Percentiles rank a stretch among this genome's conserved stretches.
Conservation (phyloP, 1,140 invertebrate genomes). For the Drosophila nebulosa region DNA sequence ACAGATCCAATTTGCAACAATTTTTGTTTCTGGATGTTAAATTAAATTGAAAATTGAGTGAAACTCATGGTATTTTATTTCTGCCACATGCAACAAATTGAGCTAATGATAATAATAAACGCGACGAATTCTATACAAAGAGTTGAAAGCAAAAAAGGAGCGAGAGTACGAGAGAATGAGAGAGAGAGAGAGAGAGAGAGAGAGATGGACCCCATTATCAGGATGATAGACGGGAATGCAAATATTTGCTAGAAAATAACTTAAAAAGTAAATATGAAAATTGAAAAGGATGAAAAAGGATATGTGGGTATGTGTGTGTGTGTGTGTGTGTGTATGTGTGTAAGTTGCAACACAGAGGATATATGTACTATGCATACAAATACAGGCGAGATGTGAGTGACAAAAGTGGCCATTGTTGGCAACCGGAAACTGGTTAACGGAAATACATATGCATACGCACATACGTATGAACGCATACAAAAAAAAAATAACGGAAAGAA, state of each 20-base stretch:
- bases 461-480: not conserved
- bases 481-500: not conserved
- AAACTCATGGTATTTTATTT: not conserved
- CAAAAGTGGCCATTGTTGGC: slow-evolving; percentile 40
- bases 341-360: not conserved
- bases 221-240: slow-evolving; percentile 14
- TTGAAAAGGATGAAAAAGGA: slow-evolving; percentile 32
- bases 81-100: slow-evolving; percentile 20
- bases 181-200: not conserved
- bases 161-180: no score
- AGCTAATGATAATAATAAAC: slow-evolving; percentile 33
- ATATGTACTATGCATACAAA: not conserved
- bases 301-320: not conserved
- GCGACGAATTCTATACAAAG: not conserved
- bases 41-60: slow-evolving; percentile 50
- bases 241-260: slow-evolving; percentile 65
- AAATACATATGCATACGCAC: not conserved
- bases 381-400: slow-evolving; percentile 11
- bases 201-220: slow-evolving; percentile 26
- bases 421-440: slow-evolving; percentile 33
- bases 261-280: slow-evolving; percentile 60
- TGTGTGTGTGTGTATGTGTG: not conserved
- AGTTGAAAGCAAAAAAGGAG: not conserved
- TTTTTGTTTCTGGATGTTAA: slow-evolving; percentile 26
- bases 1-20: not conserved